These are phyloP conservation scores for Cephalopholis sonnerati DNA, from an alignment of 2,113 vertebrate genomes.

Conservation along the genomic window DNA sequence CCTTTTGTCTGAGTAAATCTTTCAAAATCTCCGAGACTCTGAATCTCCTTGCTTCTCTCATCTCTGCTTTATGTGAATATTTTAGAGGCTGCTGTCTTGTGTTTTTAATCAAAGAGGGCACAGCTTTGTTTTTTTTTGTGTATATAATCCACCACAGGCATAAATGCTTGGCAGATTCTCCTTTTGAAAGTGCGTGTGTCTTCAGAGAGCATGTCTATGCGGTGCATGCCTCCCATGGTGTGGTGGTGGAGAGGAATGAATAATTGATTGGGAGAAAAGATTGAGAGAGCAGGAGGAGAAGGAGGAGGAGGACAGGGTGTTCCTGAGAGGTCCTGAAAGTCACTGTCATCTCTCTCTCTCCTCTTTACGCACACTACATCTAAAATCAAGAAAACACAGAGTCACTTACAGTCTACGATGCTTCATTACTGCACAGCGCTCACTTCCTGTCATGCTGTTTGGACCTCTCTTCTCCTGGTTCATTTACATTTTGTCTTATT, in stretches of 20 bases:
- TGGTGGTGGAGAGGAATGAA: conserved; percentile 69
- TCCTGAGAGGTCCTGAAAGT: conserved; percentile 48
- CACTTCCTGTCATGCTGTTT: conserved; percentile 4
- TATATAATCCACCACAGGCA: conserved; percentile 26
- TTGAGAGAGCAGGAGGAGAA: conserved; percentile 35
- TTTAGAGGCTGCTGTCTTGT: conserved; percentile 35
- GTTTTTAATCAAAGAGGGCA: conserved; percentile 42
- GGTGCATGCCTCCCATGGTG: conserved; percentile 40
- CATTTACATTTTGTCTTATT: conserved; percentile 34
- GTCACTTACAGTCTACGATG: background rate
- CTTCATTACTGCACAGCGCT: conserved; percentile 5
- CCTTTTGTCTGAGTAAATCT: conserved; percentile 9
- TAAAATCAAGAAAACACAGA: background rate
- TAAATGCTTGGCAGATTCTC: conserved; percentile 25
- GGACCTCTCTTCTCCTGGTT: background rate
- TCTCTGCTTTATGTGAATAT: conserved; percentile 35
- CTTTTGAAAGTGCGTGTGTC: conserved; percentile 30
- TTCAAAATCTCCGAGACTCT: conserved; percentile 2
- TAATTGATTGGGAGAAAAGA: conserved; percentile 73
- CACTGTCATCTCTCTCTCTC: conserved; percentile 2
- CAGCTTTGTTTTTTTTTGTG: conserved; percentile 29
- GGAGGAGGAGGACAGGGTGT: conserved; percentile 63
- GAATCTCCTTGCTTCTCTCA: conserved; percentile 12
- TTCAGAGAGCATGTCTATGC: conserved; percentile 37
- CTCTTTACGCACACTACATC: background rate